Evolutionary conservation across 1,140 invertebrate species (phyloP), one percentile per base, ranked within the genome.

Genomic region (Temnothorax curvispinosus): DNA sequence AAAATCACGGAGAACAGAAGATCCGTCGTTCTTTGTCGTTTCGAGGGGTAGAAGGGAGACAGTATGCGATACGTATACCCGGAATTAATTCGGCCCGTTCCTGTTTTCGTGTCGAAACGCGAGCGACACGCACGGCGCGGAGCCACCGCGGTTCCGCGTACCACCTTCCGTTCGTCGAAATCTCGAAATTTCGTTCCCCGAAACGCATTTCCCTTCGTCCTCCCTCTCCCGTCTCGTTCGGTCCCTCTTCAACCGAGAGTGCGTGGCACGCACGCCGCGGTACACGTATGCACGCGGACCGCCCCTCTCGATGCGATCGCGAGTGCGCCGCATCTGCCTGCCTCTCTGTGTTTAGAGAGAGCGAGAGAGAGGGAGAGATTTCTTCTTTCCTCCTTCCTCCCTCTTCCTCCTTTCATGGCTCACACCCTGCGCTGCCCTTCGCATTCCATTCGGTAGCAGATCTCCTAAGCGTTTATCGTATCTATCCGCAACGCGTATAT

Each of bases 261-360:
- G 74, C 58, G 38, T 67, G 21, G 60, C 62, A 35, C 38, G 52
- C 52, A 78, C 18, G 74, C 44, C 41, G 7, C 1, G 56, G 27
- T 56, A 74, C 47, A 72, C 18, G 56, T 50, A 60, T 50, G 60
- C 41, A 27, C 4, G 58, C 67, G 71, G 18, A 6, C 9, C 75
- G 35, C 62, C 47, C 64, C 76, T 85, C 52, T 64, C 75, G 58
- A 44, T 50, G 67, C 71, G 41, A 38, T 56, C 67, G 52, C 60
- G 18, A 85, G 60, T 64, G 54, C 32, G 74, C 78, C 88, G 90
- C 92, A 94, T 94, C 93, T 94, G 93, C 89, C 93, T 80, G 93
- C 92, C 21, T 21, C 92, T 93, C 93, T 93, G 93, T 89, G 90
- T 93, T 93, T 94, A 94, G 91, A 93, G 93, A 47, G 9, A 62